These are phyloP conservation scores for Arvicanthis niloticus DNA, from an alignment of 2,113 vertebrate species.

Conservation along the genomic window DNA sequence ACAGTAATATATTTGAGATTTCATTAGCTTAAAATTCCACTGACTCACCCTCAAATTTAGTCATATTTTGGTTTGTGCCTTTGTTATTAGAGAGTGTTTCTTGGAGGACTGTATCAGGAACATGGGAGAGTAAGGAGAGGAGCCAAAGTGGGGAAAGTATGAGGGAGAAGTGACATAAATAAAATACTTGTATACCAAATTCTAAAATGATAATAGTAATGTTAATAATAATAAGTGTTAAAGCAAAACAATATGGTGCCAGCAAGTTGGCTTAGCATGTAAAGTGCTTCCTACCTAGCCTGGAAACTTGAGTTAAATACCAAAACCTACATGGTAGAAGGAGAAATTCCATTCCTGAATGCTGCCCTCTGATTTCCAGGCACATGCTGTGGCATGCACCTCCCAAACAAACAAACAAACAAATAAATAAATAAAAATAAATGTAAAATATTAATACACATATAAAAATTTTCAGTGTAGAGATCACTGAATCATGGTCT, in stretches of 20 bases:
- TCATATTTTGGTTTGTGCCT: not conserved
- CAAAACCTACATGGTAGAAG: not conserved
- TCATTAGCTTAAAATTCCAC: not conserved
- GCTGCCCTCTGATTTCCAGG: not conserved
- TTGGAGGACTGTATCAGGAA: not conserved
- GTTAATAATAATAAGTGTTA: no score
- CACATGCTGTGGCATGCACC: not conserved
- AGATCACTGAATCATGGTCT: conserved; percentile 25
- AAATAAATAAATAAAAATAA: not conserved
- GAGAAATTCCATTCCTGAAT: not conserved
- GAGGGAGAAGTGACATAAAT: not conserved
- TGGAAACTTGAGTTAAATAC: not conserved
- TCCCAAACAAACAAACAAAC: not conserved
- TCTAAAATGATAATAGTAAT: not conserved
- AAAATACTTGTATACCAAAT: not conserved
- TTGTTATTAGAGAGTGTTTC: not conserved
- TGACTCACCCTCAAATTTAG: not conserved
- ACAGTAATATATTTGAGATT: not conserved
- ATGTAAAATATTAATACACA: no score
- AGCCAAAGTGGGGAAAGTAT: not conserved
- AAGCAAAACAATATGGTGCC: not conserved
- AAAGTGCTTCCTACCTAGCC: not conserved
- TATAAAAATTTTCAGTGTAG: not conserved
- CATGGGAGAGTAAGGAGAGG: not conserved
- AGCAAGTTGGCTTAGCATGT: not conserved